Conservation (phyloP, 2,888 invertebrate species). For the Conops quadrifasciatus region DNA sequence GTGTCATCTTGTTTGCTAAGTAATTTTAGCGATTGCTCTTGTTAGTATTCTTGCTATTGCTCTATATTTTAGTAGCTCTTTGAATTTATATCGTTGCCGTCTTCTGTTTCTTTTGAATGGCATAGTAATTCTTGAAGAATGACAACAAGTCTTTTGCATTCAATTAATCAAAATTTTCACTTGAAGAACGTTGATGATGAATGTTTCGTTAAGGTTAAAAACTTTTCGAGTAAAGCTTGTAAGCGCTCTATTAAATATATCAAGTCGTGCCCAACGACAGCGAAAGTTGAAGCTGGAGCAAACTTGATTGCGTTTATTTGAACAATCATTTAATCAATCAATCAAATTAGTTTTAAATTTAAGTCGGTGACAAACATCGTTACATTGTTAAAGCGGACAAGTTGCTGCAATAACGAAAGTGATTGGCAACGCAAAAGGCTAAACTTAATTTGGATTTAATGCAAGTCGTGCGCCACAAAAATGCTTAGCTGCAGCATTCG, state of each 20-base stretch:
- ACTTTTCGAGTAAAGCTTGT: too few species aligned
- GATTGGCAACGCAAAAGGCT: conserved; percentile 19
- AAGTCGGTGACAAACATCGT: conserved; percentile 16
- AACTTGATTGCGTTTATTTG: conserved; percentile 10
- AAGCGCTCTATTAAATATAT: too few species aligned
- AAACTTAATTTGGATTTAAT: background rate
- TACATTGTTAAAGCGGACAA: background rate
- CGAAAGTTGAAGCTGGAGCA: background rate
- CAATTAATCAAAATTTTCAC: conserved; percentile 25
- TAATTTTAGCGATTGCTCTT: background rate
- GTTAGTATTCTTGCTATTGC: background rate
- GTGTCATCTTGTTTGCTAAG: background rate
- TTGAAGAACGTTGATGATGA: background rate
- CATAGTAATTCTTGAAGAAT: conserved; percentile 27
- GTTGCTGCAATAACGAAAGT: conserved; percentile 15
- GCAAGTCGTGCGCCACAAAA: background rate
- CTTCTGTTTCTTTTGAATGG: conserved; percentile 13
- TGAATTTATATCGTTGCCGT: background rate
- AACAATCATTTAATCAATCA: conserved; percentile 31
- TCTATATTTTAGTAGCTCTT: background rate
- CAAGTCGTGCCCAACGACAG: too few species aligned
- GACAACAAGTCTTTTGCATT: conserved; percentile 30
- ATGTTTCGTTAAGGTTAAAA: too few species aligned
- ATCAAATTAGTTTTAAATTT: conserved; percentile 19
- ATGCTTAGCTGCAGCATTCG: background rate